Conservation (phyloP, 2,113 vertebrate species). For the Progne subis region DNA sequence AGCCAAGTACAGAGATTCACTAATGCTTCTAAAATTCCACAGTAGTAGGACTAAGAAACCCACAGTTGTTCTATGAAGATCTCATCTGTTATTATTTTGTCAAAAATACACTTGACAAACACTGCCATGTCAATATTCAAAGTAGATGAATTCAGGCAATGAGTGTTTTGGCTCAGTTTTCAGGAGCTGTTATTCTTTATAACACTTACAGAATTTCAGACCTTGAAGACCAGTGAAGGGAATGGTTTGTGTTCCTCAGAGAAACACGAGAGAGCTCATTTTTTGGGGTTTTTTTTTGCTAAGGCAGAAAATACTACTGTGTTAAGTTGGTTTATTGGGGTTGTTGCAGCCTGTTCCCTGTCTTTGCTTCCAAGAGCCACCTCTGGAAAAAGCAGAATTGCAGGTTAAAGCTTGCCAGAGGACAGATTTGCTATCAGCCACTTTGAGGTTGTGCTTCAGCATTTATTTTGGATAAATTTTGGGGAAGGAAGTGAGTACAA, state of each 20-base stretch:
- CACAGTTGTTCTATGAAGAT: background rate
- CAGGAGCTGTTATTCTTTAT: background rate
- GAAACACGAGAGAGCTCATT: background rate
- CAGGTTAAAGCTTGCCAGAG: background rate
- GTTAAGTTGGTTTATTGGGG: background rate
- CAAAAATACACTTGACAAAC: background rate
- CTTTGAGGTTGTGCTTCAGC: background rate
- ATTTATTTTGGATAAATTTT: background rate
- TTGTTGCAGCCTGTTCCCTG: background rate
- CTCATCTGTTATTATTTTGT: background rate
- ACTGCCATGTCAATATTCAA: background rate
- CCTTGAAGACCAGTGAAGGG: background rate
- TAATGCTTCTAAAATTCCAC: background rate
- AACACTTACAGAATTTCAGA: background rate
- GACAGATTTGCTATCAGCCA: background rate
- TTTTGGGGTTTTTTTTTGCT: background rate
- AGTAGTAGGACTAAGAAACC: background rate
- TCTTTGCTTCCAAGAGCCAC: background rate
- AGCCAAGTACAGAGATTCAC: background rate
- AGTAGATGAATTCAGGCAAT: background rate
- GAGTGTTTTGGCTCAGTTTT: background rate
- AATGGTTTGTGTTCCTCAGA: background rate
- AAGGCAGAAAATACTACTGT: background rate
- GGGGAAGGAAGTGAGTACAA: background rate
- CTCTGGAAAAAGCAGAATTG: background rate